Percentiles rank a stretch among this genome's conserved stretches.
Conservation (phyloP, 2,888 invertebrate species). For the Drosophila cyrtoloma region DNA sequence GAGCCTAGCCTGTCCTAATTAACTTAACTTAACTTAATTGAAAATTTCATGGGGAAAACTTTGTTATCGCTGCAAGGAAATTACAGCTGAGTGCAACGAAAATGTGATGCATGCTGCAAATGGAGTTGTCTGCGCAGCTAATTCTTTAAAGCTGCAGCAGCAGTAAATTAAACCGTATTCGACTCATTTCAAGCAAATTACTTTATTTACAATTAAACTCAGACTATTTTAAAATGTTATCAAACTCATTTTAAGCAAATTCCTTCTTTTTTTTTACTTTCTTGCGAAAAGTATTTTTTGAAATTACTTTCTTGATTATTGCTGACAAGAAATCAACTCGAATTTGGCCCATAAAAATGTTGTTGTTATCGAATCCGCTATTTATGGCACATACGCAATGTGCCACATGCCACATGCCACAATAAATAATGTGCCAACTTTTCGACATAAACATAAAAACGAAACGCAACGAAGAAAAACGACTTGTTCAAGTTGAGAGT, state of each 20-base stretch:
- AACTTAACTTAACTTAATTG: background rate
- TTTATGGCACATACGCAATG: slow-evolving; percentile 60
- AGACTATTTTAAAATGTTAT: background rate
- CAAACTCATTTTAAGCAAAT: background rate
- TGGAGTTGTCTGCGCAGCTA: background rate
- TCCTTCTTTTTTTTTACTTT: background rate
- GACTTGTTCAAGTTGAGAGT: slow-evolving; percentile 15
- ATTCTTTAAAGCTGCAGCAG: background rate
- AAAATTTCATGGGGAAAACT: background rate
- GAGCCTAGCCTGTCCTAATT: background rate
- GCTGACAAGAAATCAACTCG: background rate
- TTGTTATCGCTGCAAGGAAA: background rate
- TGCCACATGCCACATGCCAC: slow-evolving; percentile 18
- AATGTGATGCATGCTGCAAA: background rate
- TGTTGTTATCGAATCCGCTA: slow-evolving; percentile 7
- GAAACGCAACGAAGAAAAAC: background rate
- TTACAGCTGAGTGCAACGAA: background rate
- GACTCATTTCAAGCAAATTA: background rate
- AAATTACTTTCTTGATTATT: background rate
- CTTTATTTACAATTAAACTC: background rate
- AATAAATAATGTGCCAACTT: slow-evolving; percentile 15
- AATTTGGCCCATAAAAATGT: slow-evolving; percentile 16
- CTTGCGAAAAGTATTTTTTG: background rate
- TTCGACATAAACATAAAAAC: slow-evolving; percentile 11
- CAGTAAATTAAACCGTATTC: background rate